phyloP scores from a whole-genome alignment of 2,888 invertebrate species.

The Scaptodrosophila latifasciaeformis region DNA sequence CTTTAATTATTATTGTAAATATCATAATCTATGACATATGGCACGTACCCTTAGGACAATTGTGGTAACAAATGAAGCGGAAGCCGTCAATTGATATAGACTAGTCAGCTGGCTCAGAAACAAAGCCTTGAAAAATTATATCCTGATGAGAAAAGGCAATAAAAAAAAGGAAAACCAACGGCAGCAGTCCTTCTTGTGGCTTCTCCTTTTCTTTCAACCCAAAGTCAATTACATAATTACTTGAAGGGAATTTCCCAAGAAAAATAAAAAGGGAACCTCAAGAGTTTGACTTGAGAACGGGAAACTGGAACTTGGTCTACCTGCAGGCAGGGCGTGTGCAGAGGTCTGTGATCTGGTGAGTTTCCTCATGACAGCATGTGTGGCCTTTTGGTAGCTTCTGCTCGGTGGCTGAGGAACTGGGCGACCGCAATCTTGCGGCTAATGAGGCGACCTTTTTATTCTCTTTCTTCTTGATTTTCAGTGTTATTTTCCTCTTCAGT shows the following conservation, averaged over 20 bases:
- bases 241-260: neutral
- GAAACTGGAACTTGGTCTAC: no score
- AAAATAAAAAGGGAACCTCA: conserved; percentile 8
- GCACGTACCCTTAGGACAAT: neutral
- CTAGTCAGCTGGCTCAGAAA: neutral
- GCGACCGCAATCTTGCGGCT: conserved; percentile 12
- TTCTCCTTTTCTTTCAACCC: neutral
- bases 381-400: conserved; percentile 6
- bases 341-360: neutral
- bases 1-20: no score
- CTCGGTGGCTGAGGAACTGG: conserved; percentile 4
- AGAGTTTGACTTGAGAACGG: neutral
- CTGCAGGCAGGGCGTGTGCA: no score
- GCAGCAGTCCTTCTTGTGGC: no score
- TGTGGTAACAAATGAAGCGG: conserved; percentile 11
- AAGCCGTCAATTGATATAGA: conserved; percentile 15
- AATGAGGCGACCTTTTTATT: conserved; percentile 2
- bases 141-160: neutral
- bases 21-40: conserved; percentile 14
- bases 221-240: conserved; percentile 13
- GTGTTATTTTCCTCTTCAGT: neutral
- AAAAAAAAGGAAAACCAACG: neutral
- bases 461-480: neutral
- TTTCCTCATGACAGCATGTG: conserved; percentile 3
- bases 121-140: conserved; percentile 6